A percentile compares a stretch with the other conserved stretches of the same genome.
These are phyloP conservation scores for Platycheirus albimanus DNA, from an alignment of 2,888 invertebrate species.

Conservation along the genomic window DNA sequence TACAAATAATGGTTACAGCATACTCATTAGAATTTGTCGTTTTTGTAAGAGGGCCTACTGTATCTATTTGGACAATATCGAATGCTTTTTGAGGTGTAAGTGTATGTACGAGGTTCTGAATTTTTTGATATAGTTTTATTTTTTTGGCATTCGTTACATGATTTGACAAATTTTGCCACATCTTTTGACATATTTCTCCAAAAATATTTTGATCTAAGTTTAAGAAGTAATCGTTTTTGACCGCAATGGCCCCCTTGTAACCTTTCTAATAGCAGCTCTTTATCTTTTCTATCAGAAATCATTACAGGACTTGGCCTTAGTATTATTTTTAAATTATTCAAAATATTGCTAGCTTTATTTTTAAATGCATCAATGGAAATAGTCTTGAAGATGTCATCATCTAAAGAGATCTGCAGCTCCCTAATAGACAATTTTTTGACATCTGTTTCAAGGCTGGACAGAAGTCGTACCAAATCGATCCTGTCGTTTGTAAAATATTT, in stretches of 20 bases:
- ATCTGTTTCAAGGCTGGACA: neutral
- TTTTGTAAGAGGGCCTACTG: constrained; percentile 24
- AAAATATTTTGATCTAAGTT: constrained; percentile 15
- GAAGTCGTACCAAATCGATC: neutral
- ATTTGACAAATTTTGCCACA: constrained; percentile 12
- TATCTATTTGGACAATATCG: constrained; percentile 37
- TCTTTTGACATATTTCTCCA: constrained; percentile 17
- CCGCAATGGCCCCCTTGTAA: constrained; percentile 12
- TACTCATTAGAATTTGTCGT: constrained; percentile 27
- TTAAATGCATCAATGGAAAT: neutral
- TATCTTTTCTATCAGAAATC: constrained; percentile 3
- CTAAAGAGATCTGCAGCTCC: constrained; percentile 2
- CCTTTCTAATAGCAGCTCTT: constrained; percentile 7
- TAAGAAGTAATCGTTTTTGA: constrained; percentile 19
- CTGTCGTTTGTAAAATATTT: neutral
- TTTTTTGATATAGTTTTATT: constrained; percentile 1
- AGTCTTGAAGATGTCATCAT: neutral
- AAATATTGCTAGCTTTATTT: neutral
- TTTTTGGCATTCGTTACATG: constrained; percentile 22
- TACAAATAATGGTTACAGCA: constrained; percentile 28
- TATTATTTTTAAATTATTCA: neutral
- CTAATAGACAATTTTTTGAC: neutral
- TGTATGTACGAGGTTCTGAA: neutral
- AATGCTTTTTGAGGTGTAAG: constrained; percentile 34
- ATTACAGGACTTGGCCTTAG: neutral